A percentile compares a stretch with the other conserved stretches of the same genome.
Evolutionary conservation across 1,140 invertebrate species (phyloP).

Genomic region (Acarapis woodi): DNA sequence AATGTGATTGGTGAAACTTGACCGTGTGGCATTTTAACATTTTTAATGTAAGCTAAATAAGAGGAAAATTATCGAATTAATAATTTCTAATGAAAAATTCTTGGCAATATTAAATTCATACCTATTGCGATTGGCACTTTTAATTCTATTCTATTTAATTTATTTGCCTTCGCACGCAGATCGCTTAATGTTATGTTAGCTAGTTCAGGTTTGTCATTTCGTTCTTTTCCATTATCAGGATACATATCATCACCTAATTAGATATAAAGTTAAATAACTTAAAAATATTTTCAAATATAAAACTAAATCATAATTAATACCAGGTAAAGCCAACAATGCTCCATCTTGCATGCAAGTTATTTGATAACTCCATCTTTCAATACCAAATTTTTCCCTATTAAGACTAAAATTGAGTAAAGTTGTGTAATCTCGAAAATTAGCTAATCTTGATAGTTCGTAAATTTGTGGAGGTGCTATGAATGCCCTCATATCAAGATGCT

Average conservation of each 20-base stretch:
- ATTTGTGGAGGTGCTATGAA: conserved; percentile 22
- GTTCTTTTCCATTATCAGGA: too few relatives aligned
- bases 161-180: neutral
- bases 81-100: too few relatives aligned
- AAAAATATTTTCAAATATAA: too few relatives aligned
- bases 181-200: neutral
- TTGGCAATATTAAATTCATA: too few relatives aligned
- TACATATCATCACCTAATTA: conserved; percentile 15
- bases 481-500: conserved; percentile 13
- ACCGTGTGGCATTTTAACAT: too few relatives aligned
- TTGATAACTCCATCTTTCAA: conserved; percentile 19
- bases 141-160: neutral
- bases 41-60: too few relatives aligned
- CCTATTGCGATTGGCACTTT: neutral
- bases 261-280: too few relatives aligned
- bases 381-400: conserved; percentile 14
- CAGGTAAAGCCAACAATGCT: conserved; percentile 18
- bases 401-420: conserved; percentile 16
- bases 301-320: too few relatives aligned
- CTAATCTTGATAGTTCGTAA: conserved; percentile 17
- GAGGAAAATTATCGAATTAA: too few relatives aligned
- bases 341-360: conserved; percentile 17
- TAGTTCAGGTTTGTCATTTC: too few relatives aligned
- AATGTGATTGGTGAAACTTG: too few relatives aligned
- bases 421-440: conserved; percentile 15